phyloP scores from a whole-genome alignment of 2,797 vertebrate species.

The Esox lucius region DNA sequence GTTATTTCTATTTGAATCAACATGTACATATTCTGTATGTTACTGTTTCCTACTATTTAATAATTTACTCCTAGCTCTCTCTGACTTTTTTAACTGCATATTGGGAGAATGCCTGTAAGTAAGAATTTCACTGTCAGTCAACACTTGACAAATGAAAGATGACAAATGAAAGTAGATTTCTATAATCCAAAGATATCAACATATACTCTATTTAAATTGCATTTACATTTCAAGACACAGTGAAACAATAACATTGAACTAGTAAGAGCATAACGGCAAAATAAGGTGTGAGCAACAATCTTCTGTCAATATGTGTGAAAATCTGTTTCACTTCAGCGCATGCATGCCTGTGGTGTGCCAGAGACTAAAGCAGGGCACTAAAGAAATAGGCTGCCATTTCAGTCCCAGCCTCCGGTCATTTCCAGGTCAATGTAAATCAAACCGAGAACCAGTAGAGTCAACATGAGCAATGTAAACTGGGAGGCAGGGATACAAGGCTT shows the following conservation, averaged over 20 bases:
- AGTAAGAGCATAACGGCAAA: not conserved
- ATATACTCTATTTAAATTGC: not conserved
- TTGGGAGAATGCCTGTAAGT: too few species aligned
- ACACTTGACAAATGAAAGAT: too few species aligned
- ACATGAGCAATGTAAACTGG: slow-evolving; percentile 16
- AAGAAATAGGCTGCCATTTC: not conserved
- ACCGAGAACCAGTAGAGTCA: not conserved
- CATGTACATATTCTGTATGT: too few species aligned
- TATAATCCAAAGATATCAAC: not conserved
- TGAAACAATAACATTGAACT: not conserved
- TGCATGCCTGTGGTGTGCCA: not conserved
- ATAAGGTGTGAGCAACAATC: not conserved
- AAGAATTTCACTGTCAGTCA: too few species aligned
- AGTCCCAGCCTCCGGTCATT: slow-evolving; percentile 4
- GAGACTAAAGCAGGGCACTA: not conserved
- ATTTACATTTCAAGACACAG: not conserved
- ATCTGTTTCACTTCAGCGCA: not conserved
- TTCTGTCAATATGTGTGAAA: not conserved
- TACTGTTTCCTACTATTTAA: too few species aligned
- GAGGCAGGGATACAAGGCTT: slow-evolving; percentile 17
- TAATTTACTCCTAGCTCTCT: too few species aligned
- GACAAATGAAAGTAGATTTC: too few species aligned
- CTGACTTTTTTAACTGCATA: too few species aligned
- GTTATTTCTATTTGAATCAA: too few species aligned
- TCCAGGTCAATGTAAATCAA: slow-evolving; percentile 7